Evolutionary conservation across 2,888 invertebrate genomes (phyloP), one percentile per base, ranked within the genome.

Genomic region (Cataglyphis rosenhaueri): DNA sequence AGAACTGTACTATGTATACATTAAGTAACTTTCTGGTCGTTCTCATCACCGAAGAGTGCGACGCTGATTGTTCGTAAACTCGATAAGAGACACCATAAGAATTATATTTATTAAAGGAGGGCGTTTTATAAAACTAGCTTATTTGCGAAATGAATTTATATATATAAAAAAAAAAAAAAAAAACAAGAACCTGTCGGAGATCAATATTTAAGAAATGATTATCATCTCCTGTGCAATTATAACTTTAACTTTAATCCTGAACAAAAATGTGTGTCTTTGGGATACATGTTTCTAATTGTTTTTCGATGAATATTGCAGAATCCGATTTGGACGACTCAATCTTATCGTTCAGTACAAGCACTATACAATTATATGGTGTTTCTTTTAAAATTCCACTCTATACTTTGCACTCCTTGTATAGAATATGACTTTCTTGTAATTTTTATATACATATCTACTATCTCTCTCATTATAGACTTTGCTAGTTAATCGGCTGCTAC

Each of bases 1-100:
- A 78, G 65, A 70, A 74, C 66, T 71, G 79, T 44, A 81, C 65
- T 83, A 83, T 65, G 83, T 85, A 83, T 85, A 87, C 70, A 86
- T 93, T 93, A 93, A 93, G 93, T 93, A 93, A 92, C 92, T 88
- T 91, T 91, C 89, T 89, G 91, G 92, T 91, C 92, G 82, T 91
- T 78, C 83, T 85, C 88, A 86, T 88, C 86, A 74, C 85, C 89
- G 81, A 82, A 70, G 71, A 84, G 78, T 82, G 74, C 84, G 81
- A 87, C 85, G 81, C 65, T 88, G 90, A 91, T 89, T 90, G 89
- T 90, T 88, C 86, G 88, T 85, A 89, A 92, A 76, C 85, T 86
- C 68, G 52, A 52, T 44, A 73, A 81, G 75, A 79, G 61, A 75
- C 52, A 44, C 52, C 25, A 29, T 9, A 38, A 32, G 32, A 35